Evolutionary conservation across 2,113 vertebrate genomes (phyloP).

Genomic region (Laticauda colubrina): DNA sequence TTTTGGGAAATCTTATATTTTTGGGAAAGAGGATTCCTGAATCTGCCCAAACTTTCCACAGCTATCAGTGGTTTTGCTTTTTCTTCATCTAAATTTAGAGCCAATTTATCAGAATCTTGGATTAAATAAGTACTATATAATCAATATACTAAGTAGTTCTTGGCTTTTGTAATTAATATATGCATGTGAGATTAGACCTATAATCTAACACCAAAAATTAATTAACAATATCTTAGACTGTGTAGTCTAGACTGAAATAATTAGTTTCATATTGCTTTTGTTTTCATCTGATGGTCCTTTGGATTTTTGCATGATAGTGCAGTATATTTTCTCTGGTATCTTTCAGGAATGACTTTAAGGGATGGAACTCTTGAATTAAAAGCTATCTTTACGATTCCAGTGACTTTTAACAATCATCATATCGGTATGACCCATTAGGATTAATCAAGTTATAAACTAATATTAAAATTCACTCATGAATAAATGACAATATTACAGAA

Average conservation of each 20-base stretch:
- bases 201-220: not conserved
- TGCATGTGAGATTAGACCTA: not conserved
- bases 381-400: not conserved
- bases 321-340: too few species aligned
- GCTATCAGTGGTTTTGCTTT: not conserved
- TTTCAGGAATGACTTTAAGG: not conserved
- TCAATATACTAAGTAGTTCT: not conserved
- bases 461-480: not conserved
- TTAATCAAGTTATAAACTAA: constrained; percentile 2
- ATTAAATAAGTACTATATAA: constrained; percentile 1
- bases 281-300: not conserved
- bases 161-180: constrained; percentile 3
- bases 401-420: constrained; percentile 1
- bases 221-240: not conserved
- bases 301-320: not conserved
- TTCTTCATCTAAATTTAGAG: not conserved
- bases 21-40: not conserved
- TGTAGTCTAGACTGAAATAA: not conserved
- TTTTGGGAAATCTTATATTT: not conserved
- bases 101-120: not conserved
- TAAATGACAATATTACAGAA: constrained; percentile 14
- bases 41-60: too few species aligned
- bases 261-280: not conserved
- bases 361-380: constrained; percentile 9
- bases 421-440: constrained; percentile 3